A percentile compares a stretch with the other conserved stretches of the same genome.
These are phyloP conservation scores for Arbacia lixula DNA, from an alignment of 53 echinoderm and acorn worm genomes.

Conservation along the genomic window DNA sequence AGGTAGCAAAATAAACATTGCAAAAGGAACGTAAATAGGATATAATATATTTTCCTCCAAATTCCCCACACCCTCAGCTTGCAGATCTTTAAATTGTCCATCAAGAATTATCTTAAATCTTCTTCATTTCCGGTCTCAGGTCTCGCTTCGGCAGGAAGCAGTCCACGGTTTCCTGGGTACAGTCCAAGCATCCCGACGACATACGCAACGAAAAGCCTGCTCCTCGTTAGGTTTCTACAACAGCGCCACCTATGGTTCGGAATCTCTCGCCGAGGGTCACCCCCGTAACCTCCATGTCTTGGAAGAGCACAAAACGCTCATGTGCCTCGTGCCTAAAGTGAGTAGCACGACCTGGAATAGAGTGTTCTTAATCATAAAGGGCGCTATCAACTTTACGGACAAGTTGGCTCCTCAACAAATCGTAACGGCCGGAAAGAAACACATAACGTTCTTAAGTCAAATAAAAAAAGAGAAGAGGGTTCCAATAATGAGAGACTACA, in stretches of 20 bases:
- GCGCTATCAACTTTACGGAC: conserved; percentile 6
- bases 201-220: conserved; percentile 20
- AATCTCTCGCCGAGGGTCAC: background rate
- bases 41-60: too few species aligned
- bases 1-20: too few species aligned
- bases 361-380: conserved; percentile 1
- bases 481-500: conserved; percentile 29
- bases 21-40: too few species aligned
- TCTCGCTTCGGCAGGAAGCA: too few species aligned
- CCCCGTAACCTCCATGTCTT: conserved; percentile 10
- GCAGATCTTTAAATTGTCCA: too few species aligned
- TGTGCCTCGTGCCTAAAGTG: conserved; percentile 33
- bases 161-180: too few species aligned
- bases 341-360: conserved; percentile 24
- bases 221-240: conserved; percentile 32
- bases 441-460: background rate
- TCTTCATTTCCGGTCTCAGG: too few species aligned
- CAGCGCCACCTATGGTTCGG: background rate
- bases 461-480: background rate
- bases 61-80: too few species aligned
- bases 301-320: background rate
- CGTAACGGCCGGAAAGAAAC: background rate
- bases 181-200: conserved; percentile 11
- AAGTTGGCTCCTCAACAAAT: background rate
- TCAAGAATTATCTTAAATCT: too few species aligned